Conservation (phyloP, 2,113 vertebrate genomes). For the Triplophysa siluroides region DNA sequence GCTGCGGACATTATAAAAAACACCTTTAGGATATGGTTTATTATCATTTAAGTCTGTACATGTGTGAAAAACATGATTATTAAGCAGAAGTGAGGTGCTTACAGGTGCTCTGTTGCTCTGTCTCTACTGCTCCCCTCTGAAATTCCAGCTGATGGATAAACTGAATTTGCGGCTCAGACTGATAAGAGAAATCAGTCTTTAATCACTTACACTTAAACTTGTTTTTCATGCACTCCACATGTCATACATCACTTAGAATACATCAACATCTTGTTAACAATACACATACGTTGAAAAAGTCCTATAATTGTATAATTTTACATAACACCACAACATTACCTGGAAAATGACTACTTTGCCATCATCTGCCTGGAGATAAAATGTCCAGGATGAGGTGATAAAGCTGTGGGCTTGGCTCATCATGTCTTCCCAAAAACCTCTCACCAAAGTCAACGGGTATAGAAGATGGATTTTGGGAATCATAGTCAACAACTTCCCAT, state of each 20-base stretch:
- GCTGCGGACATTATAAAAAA: too few relatives aligned
- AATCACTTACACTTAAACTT: background rate
- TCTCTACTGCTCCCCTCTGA: conserved; percentile 68
- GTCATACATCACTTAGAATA: background rate
- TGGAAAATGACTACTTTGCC: conserved; percentile 96
- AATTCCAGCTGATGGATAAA: conserved; percentile 81
- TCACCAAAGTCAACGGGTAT: conserved; percentile 88
- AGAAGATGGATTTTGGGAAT: conserved; percentile 94
- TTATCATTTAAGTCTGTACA: too few relatives aligned
- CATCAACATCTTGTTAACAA: background rate
- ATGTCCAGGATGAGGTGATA: conserved; percentile 93
- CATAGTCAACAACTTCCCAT: conserved; percentile 86
- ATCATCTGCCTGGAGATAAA: conserved; percentile 96
- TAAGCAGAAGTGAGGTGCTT: conserved; percentile 61
- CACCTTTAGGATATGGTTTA: too few relatives aligned
- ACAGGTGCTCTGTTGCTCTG: conserved; percentile 79
- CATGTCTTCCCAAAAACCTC: conserved; percentile 91
- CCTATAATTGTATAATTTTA: background rate
- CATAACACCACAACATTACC: conserved; percentile 67
- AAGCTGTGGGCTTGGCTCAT: conserved; percentile 95
- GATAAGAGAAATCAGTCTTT: conserved; percentile 27
- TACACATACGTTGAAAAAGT: background rate
- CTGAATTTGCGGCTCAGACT: conserved; percentile 90
- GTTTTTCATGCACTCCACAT: background rate
- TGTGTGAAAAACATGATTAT: too few relatives aligned